Evolutionary conservation across 2,113 vertebrate species (phyloP).

Genomic region (Sebastes schlegelii): DNA sequence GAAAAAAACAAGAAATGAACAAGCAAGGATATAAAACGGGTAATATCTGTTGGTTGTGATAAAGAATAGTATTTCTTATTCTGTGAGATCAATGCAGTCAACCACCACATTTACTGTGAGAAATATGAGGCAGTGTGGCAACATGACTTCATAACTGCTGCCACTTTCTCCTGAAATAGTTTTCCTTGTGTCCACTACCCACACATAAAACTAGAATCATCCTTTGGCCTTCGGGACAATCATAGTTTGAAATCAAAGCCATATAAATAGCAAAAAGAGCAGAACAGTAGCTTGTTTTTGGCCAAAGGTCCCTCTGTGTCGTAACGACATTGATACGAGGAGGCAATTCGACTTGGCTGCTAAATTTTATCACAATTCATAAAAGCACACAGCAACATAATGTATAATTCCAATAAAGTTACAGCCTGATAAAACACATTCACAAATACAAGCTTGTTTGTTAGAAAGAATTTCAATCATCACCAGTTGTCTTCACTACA

Average conservation of each 20-base stretch:
- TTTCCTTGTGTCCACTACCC: constrained; percentile 2
- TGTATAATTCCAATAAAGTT: constrained; percentile 13
- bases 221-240: neutral
- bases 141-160: neutral
- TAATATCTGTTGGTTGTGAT: neutral
- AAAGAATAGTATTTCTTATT: neutral
- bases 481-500: constrained; percentile 52
- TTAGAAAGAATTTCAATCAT: constrained; percentile 55
- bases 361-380: constrained; percentile 20
- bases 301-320: neutral
- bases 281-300: neutral
- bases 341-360: neutral
- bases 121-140: constrained; percentile 2
- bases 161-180: neutral
- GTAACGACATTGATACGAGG: neutral
- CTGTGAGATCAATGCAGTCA: neutral
- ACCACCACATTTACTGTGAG: neutral
- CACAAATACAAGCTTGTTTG: constrained; percentile 42
- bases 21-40: neutral
- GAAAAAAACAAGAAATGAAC: neutral
- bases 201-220: constrained; percentile 10
- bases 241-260: constrained; percentile 5
- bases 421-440: constrained; percentile 35
- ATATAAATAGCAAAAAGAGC: neutral
- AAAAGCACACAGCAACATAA: constrained; percentile 26